Evolutionary conservation across 2,113 vertebrate species (phyloP).

Genomic region (Chascanopsetta lugubris): DNA sequence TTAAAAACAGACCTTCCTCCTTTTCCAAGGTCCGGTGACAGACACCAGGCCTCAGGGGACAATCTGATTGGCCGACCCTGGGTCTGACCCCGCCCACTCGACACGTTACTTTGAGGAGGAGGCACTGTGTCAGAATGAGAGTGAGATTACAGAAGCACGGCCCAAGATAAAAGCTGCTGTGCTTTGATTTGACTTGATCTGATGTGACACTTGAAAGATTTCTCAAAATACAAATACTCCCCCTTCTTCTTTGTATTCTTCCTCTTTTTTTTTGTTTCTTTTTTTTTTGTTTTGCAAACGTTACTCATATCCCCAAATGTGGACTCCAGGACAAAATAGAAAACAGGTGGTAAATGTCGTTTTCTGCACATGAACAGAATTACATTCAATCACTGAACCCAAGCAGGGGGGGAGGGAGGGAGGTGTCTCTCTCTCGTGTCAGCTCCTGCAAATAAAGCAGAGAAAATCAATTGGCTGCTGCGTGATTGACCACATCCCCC

Average conservation of each 20-base stretch:
- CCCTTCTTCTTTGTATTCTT: slow-evolving; percentile 31
- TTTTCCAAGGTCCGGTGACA: neutral
- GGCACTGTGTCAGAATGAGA: neutral
- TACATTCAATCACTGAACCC: slow-evolving; percentile 61
- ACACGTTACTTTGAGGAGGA: too few species aligned
- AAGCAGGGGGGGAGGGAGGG: slow-evolving; percentile 40
- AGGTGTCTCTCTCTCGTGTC: slow-evolving; percentile 49
- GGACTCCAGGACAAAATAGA: slow-evolving; percentile 59
- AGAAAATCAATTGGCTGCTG: slow-evolving; percentile 67
- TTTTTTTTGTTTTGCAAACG: slow-evolving; percentile 21
- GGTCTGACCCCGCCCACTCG: neutral
- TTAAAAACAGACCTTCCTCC: slow-evolving; percentile 4
- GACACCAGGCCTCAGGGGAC: neutral
- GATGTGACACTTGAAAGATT: slow-evolving; percentile 41
- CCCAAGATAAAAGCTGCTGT: neutral
- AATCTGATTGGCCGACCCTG: neutral
- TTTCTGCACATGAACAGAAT: slow-evolving; percentile 55
- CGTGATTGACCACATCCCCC: slow-evolving; percentile 63
- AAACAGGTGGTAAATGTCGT: slow-evolving; percentile 66
- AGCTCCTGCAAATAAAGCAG: slow-evolving; percentile 63
- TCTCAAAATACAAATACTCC: slow-evolving; percentile 19
- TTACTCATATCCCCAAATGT: slow-evolving; percentile 60
- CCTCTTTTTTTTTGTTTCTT: slow-evolving; percentile 18
- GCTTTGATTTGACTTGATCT: slow-evolving; percentile 16
- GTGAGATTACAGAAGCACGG: slow-evolving; percentile 24